Base-by-base conservation (phyloP, 2,888 invertebrate genomes). In the Heliconius ethilla region DNA sequence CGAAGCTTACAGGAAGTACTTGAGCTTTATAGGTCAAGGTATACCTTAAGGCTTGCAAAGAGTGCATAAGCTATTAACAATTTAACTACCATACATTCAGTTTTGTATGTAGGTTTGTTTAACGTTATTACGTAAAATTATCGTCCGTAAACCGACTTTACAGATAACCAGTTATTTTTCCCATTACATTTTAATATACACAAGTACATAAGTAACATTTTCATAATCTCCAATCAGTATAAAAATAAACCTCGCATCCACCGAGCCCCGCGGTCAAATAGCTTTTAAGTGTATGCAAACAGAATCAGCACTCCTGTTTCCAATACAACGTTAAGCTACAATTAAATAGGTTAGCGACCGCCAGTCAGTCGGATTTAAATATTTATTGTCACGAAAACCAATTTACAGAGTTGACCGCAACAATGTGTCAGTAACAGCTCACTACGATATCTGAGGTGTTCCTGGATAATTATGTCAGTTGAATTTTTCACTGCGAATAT, bases 301-400 rank as follows among this genome's bases (percentile, higher is more conserved):
- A 70, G 62, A 75, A 81, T 76, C 78, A 77, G 77, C 67, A 74
- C 70, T 74, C 40, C 29, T 70, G 78, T 86, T 86, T 86, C 79
- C 82, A 81, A 84, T 86, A 83, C 88, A 89, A 88, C 88, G 74
- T 87, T 88, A 91, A 91, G 84, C 92, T 91, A 87, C 92, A 90
- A 89, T 92, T 91, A 93, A 74, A 93, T 93, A 92, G 91, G 91
- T 91, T 89, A 89, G 90, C 87, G 89, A 89, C 92, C 92, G 90
- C 92, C 90, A 91, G 92, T 91, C 90, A n/a, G n/a, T n/a, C n/a
- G 90, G 91, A 92, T 92, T 92, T 92, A 93, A 92, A 93, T 93
- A 92, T 93, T 93, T 92, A 92, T 92, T 87, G 92, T 91, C 89
- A 89, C 90, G 89, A 91, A 92, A 93, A 92, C 91, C 93, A 93